phyloP scores from a whole-genome alignment of 23 tunicate genomes.

The Ascidia mentula region DNA sequence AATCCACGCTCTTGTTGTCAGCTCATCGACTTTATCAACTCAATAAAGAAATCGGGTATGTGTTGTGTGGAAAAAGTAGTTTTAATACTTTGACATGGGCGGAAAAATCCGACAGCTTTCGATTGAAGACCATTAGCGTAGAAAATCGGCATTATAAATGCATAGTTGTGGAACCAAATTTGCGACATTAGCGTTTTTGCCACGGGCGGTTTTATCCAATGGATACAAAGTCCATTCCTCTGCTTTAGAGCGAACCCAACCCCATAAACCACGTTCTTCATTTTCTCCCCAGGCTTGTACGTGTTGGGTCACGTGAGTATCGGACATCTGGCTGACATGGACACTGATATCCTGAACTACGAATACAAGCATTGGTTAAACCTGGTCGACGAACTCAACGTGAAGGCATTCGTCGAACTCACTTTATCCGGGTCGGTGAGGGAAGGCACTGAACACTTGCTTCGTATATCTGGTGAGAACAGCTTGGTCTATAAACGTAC shows the following conservation, averaged over 20 bases:
- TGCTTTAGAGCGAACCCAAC: too few species aligned
- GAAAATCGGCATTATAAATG: too few species aligned
- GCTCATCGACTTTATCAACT: slow-evolving; percentile 82
- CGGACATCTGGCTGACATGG: slow-evolving; percentile 81
- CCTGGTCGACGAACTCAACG: slow-evolving; percentile 81
- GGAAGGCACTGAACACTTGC: slow-evolving; percentile 91
- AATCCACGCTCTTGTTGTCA: slow-evolving; percentile 77
- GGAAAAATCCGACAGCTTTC: too few species aligned
- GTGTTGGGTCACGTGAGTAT: slow-evolving; percentile 93
- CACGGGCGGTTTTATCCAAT: too few species aligned
- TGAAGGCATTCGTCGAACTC: slow-evolving; percentile 96
- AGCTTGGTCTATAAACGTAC: too few species aligned
- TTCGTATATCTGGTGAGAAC: slow-evolving; percentile 85
- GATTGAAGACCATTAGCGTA: too few species aligned
- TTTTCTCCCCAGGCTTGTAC: slow-evolving; percentile 59
- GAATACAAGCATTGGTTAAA: slow-evolving; percentile 89
- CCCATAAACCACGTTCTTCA: too few species aligned
- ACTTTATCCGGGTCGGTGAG: slow-evolving; percentile 71
- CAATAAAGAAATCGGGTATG: slow-evolving; percentile 93
- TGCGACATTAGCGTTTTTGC: too few species aligned
- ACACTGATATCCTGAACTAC: slow-evolving; percentile 46
- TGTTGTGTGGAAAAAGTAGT: too few species aligned
- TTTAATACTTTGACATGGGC: too few species aligned
- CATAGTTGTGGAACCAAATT: too few species aligned
- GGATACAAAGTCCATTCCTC: too few species aligned